These are phyloP conservation scores for Aldabrachelys gigantea DNA, from an alignment of 2,113 vertebrate species.

Conservation along the genomic window DNA sequence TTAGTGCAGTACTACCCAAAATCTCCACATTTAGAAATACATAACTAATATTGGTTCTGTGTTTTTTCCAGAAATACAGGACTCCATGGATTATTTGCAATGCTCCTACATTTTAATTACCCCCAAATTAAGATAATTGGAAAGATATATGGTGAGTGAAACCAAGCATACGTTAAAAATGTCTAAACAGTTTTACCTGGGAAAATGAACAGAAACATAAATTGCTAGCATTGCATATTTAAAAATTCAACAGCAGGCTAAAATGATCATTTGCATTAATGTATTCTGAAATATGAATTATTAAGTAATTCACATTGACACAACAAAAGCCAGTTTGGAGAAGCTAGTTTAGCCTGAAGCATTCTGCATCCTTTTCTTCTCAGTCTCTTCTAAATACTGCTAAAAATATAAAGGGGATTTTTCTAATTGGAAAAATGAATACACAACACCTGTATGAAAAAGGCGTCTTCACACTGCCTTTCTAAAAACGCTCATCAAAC, in stretches of 20 bases:
- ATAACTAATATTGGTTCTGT: conserved; percentile 6
- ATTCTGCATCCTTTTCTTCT: conserved; percentile 62
- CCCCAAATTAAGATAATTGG: conserved; percentile 52
- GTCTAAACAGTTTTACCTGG: conserved; percentile 71
- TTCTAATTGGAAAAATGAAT: conserved; percentile 66
- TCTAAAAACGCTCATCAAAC: conserved; percentile 30
- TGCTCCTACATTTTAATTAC: conserved; percentile 73
- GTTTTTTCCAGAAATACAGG: conserved; percentile 33
- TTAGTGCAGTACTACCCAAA: conserved; percentile 2
- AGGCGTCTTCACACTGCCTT: conserved; percentile 17
- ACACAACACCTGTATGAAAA: conserved; percentile 40
- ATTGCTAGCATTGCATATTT: conserved; percentile 72
- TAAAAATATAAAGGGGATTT: conserved; percentile 62
- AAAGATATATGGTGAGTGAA: conserved; percentile 56
- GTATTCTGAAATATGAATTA: conserved; percentile 80
- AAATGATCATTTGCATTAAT: conserved; percentile 78
- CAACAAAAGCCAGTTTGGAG: conserved; percentile 73
- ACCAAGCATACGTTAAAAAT: conserved; percentile 51
- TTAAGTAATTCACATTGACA: conserved; percentile 69
- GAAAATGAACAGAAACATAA: conserved; percentile 76
- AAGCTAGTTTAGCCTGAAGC: conserved; percentile 65
- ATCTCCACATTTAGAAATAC: neutral
- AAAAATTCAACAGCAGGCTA: conserved; percentile 74
- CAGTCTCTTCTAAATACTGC: conserved; percentile 54
- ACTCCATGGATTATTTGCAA: conserved; percentile 69